phyloP scores from a whole-genome alignment of 1,140 invertebrate species.

The Diorhabda carinulata region DNA sequence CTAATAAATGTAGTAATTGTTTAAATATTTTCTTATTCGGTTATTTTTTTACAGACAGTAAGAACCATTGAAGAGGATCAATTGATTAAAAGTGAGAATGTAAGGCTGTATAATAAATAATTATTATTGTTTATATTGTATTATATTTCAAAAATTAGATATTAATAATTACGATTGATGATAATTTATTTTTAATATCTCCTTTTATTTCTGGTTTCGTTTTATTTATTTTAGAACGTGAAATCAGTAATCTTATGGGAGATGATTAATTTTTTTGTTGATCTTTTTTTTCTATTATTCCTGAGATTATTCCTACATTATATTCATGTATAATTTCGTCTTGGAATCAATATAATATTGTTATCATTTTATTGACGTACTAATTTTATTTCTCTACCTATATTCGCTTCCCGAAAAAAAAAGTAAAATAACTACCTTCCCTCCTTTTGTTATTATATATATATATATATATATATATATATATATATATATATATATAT shows the following conservation, averaged over 20 bases:
- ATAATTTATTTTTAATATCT: constrained; percentile 34
- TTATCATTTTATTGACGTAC: neutral
- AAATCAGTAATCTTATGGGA: constrained; percentile 3
- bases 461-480: no score
- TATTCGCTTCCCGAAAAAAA: no score
- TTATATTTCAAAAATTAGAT: constrained; percentile 38
- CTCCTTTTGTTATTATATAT: no score
- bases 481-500: no score
- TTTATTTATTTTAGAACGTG: constrained; percentile 19
- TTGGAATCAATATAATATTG: constrained; percentile 1
- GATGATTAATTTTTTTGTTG: neutral
- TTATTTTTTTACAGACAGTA: constrained; percentile 33
- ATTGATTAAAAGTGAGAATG: constrained; percentile 37
- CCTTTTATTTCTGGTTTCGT: constrained; percentile 19
- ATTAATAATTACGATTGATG: constrained; percentile 32
- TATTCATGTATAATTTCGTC: constrained; percentile 1
- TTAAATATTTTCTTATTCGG: neutral
- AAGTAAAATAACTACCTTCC: no score
- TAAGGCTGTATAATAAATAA: constrained; percentile 40
- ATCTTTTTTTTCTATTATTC: neutral
- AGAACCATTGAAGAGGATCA: constrained; percentile 32
- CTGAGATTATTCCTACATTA: neutral
- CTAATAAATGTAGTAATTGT: neutral
- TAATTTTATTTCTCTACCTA: neutral
- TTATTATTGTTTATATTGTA: constrained; percentile 44